A percentile compares a stretch with the other conserved stretches of the same genome.
Conservation (phyloP, 2,113 vertebrate species). For the Glaucidium brasilianum region DNA sequence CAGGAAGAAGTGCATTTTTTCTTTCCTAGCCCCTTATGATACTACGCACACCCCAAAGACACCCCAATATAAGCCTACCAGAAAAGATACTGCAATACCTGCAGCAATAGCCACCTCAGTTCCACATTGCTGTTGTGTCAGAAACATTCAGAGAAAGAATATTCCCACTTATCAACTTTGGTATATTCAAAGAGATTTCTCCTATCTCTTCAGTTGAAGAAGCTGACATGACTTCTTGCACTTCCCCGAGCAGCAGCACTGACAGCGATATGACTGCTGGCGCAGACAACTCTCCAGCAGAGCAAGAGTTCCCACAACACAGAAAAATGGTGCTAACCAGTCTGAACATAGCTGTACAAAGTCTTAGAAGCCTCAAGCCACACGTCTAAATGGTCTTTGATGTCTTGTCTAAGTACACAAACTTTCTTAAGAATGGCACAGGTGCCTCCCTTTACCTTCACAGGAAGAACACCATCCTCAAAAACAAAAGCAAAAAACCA, state of each 20-base stretch:
- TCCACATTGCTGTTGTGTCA: not conserved
- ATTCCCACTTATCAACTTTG: not conserved
- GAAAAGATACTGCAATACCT: not conserved
- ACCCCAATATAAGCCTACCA: not conserved
- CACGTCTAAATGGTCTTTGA: not conserved
- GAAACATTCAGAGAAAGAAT: not conserved
- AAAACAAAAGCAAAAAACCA: not conserved
- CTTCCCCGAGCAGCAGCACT: not conserved
- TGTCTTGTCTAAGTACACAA: not conserved
- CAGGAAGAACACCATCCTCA: accelerated
- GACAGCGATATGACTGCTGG: not conserved
- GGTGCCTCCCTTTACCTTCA: not conserved
- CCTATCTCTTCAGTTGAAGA: not conserved
- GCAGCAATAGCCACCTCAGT: not conserved
- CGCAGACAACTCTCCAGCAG: not conserved
- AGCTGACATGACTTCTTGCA: not conserved
- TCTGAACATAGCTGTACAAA: not conserved
- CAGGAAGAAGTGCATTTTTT: not conserved
- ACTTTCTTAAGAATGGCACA: not conserved
- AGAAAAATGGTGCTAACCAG: not conserved
- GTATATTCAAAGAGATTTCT: not conserved
- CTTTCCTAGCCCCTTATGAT: not conserved
- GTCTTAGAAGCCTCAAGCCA: not conserved
- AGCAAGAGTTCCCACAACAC: not conserved
- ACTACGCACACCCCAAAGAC: not conserved